A percentile compares a stretch with the other conserved stretches of the same genome.
Evolutionary conservation across 1,140 invertebrate species (phyloP).

Genomic region (Eriosoma lanigerum): DNA sequence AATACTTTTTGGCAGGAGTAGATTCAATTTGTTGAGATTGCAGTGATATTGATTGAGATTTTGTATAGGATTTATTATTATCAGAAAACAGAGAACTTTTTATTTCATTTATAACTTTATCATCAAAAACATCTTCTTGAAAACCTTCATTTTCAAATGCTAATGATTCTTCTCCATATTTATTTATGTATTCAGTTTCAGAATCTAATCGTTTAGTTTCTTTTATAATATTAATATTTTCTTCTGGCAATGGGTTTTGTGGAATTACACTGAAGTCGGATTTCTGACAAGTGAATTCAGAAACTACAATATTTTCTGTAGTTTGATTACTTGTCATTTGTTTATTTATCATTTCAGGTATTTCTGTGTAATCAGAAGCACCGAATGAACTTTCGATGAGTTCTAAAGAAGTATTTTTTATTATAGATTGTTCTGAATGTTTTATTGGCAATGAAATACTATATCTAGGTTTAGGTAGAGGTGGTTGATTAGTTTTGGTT

Average conservation of each 20-base stretch:
- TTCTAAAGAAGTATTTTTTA: conserved; percentile 40
- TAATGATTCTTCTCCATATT: conserved; percentile 57
- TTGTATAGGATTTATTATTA: neutral
- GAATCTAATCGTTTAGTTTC: conserved; percentile 56
- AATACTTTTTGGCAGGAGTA: conserved; percentile 17
- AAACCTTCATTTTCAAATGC: conserved; percentile 59
- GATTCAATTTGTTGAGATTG: neutral
- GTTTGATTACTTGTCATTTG: conserved; percentile 53
- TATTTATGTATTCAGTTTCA: conserved; percentile 57
- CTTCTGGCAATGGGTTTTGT: neutral
- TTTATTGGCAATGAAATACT: conserved; percentile 54
- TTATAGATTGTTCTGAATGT: neutral
- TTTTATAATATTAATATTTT: neutral
- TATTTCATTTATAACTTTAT: neutral
- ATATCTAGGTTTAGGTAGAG: conserved; percentile 59
- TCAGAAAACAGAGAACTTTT: neutral
- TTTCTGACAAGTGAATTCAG: conserved; percentile 52
- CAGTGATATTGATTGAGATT: neutral
- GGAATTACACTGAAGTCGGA: neutral
- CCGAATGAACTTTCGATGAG: conserved; percentile 7
- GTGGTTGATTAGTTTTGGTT: conserved; percentile 54
- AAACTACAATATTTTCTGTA: conserved; percentile 54
- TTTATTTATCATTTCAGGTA: conserved; percentile 44
- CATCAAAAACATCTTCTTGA: conserved; percentile 48
- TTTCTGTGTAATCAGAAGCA: conserved; percentile 39